Evolutionary conservation across 2,888 invertebrate species (phyloP).

Genomic region (Blastobasis adustella): DNA sequence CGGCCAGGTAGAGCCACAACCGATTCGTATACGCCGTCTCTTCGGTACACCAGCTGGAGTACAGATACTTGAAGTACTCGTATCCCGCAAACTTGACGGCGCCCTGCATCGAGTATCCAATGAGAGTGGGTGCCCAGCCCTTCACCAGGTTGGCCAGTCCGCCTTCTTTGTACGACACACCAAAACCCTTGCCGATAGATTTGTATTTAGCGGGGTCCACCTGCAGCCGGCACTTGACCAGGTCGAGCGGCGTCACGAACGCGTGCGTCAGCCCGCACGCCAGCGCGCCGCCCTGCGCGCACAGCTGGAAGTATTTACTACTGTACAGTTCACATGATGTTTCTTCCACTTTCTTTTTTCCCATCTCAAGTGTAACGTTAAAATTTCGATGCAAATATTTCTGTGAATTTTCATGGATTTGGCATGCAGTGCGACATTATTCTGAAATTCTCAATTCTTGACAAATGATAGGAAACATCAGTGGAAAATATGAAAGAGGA

Average conservation of each 20-base stretch:
- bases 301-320: constrained; percentile 83
- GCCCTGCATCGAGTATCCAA: constrained; percentile 86
- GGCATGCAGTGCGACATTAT: too few relatives aligned
- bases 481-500: too few relatives aligned
- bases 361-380: neutral
- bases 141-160: constrained; percentile 82
- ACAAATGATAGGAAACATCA: too few relatives aligned
- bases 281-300: constrained; percentile 85
- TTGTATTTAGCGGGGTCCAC: constrained; percentile 88
- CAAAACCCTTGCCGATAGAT: constrained; percentile 84
- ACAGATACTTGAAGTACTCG: constrained; percentile 89
- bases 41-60: constrained; percentile 81
- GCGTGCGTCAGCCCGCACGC: constrained; percentile 91
- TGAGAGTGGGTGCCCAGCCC: constrained; percentile 92
- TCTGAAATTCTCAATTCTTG: too few relatives aligned
- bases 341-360: constrained; percentile 23
- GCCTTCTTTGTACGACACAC: constrained; percentile 82
- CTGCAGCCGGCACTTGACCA: constrained; percentile 88
- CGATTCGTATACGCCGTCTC: constrained; percentile 86
- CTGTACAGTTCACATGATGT: constrained; percentile 83
- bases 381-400: too few relatives aligned
- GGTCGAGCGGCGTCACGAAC: constrained; percentile 88
- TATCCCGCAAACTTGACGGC: constrained; percentile 90
- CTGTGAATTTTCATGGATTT: too few relatives aligned
- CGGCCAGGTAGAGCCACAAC: constrained; percentile 87